These are phyloP conservation scores for Exocentrus adspersus DNA, from an alignment of 2,888 invertebrate genomes.

Conservation along the genomic window DNA sequence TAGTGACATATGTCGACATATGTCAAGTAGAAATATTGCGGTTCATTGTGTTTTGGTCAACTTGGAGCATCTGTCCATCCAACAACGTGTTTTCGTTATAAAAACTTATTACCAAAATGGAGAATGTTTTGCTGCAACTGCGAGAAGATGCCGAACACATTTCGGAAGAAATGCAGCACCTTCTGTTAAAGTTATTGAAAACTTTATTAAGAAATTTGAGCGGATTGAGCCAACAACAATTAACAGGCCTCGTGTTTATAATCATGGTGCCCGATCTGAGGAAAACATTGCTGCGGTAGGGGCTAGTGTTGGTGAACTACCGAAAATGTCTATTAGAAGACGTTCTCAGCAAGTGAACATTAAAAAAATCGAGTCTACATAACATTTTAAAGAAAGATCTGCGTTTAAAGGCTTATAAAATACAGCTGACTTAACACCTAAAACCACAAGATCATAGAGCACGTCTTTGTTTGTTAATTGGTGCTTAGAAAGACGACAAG, in stretches of 20 bases:
- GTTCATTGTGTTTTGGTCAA: background rate
- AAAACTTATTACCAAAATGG: background rate
- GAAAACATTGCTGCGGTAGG: background rate
- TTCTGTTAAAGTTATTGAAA: background rate
- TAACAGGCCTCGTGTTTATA: background rate
- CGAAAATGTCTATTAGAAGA: too few relatives aligned
- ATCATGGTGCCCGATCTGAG: background rate
- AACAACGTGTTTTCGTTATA: background rate
- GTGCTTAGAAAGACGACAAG: too few relatives aligned
- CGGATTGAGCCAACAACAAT: background rate
- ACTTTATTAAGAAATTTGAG: background rate
- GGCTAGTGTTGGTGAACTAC: background rate
- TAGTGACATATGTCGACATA: too few relatives aligned
- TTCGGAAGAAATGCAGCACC: background rate
- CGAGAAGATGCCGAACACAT: background rate
- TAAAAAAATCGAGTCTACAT: too few relatives aligned
- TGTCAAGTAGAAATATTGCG: background rate
- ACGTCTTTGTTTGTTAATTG: too few relatives aligned
- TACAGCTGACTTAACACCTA: too few relatives aligned
- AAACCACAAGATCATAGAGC: too few relatives aligned
- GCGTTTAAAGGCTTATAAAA: too few relatives aligned
- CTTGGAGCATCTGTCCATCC: background rate
- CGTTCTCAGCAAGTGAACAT: too few relatives aligned
- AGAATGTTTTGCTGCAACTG: background rate
- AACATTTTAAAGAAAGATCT: too few relatives aligned